These are phyloP conservation scores for Drosophila austrosaltans DNA, from an alignment of 2,888 invertebrate species.

Conservation along the genomic window DNA sequence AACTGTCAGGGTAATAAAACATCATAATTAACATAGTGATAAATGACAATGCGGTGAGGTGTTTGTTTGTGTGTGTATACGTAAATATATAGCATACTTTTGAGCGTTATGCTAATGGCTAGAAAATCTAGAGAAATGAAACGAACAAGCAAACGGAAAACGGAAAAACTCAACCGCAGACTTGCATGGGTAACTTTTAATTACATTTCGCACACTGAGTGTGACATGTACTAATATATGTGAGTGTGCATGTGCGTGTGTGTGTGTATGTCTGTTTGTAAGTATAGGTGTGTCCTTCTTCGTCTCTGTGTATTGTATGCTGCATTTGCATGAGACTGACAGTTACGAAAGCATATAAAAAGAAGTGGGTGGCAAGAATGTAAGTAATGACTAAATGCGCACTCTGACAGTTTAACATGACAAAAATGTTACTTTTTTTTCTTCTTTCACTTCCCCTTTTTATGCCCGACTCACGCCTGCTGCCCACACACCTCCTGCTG, in stretches of 20 bases:
- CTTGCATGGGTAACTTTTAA: conserved; percentile 74
- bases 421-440: conserved; percentile 74
- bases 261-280: conserved; percentile 8
- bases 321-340: conserved; percentile 64
- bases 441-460: conserved; percentile 42
- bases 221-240: conserved; percentile 32
- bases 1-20: conserved; percentile 61
- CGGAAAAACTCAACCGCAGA: conserved; percentile 64
- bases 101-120: conserved; percentile 69
- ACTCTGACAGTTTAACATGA: conserved; percentile 81
- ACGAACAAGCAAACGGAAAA: conserved; percentile 13
- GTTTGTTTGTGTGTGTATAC: neutral
- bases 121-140: conserved; percentile 10
- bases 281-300: conserved; percentile 12
- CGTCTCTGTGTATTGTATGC: conserved; percentile 32
- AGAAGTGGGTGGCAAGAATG: conserved; percentile 45
- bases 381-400: conserved; percentile 81
- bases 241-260: conserved; percentile 1
- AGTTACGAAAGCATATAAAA: conserved; percentile 22
- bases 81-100: conserved; percentile 60
- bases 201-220: conserved; percentile 68
- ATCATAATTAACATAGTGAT: conserved; percentile 74
- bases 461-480: conserved; percentile 10
- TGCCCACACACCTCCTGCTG: conserved; percentile 34
- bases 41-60: conserved; percentile 55